Evolutionary conservation across 2,797 vertebrate genomes (phyloP), one percentile per base, ranked within the genome.

Genomic region (Carduelis carduelis): DNA sequence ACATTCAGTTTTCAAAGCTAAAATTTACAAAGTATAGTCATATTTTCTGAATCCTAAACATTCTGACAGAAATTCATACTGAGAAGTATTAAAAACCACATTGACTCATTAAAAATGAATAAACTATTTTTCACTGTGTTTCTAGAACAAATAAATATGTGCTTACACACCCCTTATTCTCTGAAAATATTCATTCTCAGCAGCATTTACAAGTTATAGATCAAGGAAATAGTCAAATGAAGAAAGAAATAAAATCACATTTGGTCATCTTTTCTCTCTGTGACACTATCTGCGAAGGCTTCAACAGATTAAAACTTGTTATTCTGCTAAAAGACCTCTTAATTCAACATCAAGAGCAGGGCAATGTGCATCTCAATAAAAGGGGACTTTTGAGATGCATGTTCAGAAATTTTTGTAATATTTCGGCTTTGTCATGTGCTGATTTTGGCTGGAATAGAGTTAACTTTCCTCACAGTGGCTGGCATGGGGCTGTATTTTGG

Each of bases 401-500:
- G 4, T 39, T 74, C 37, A 53, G 21, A 37, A 19, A 34, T 32
- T 75, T 81, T 75, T 72, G 2, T 8, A 72, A 20, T 18, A 9
- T 82, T 81, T 53, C 19, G 34, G 41, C 6, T 71, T 72, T 78
- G 28, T 19, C 37, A 22, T 34, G 21, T 34, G n/a, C n/a, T 50
- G 10, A 4, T 34, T 64, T 77, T 27, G 17, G 7, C 44, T 64
- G 21, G 50, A 18, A 12, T 37, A 50, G 30, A 56, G 4, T 37
- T n/a, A 77, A 64, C 1, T 44, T 77, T 34, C 17, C 17, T 70
- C 14, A 50, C 3, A 39, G 20, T 13, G 14, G 14, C 35, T 9
- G 4, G 23, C 10, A 22, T 3, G 5, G 7, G 1, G 4, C 7
- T 57, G 4, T 37, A 0, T 44, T 76, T 39, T 63, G 56, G 0